Percentiles rank a stretch among this genome's conserved stretches.
Conservation (phyloP, 2,888 invertebrate genomes). For the Spicauda simplicius region DNA sequence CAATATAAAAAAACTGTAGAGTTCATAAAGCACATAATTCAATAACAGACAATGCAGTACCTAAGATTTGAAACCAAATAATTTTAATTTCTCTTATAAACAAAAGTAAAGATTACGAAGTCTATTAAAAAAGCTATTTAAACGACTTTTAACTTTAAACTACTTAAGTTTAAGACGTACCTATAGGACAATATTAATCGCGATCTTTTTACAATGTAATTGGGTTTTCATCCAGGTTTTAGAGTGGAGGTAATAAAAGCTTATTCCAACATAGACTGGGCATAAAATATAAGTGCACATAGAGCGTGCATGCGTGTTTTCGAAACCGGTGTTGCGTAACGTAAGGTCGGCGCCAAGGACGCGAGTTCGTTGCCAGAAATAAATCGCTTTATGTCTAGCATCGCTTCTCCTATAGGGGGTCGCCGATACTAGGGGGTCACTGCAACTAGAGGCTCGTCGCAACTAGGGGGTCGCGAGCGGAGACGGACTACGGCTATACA, state of each 20-base stretch:
- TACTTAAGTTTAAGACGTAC: too few species aligned
- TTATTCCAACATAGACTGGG: slow-evolving; percentile 6
- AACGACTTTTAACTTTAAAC: too few species aligned
- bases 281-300: slow-evolving; percentile 9
- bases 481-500: not conserved
- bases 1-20: too few species aligned
- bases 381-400: slow-evolving; percentile 79
- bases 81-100: too few species aligned
- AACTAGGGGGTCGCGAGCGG: not conserved
- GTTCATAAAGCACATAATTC: too few species aligned
- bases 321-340: slow-evolving; percentile 83
- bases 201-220: too few species aligned
- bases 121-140: too few species aligned
- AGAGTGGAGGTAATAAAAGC: not conserved
- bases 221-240: not conserved
- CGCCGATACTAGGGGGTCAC: not conserved
- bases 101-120: too few species aligned
- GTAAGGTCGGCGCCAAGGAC: slow-evolving; percentile 83
- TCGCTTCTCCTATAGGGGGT: not conserved
- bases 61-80: too few species aligned
- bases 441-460: not conserved
- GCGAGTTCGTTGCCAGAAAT: slow-evolving; percentile 82
- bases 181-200: too few species aligned
- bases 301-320: slow-evolving; percentile 67
- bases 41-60: too few species aligned